Evolutionary conservation across 2,888 invertebrate species (phyloP).

Genomic region (Volucella inflata): DNA sequence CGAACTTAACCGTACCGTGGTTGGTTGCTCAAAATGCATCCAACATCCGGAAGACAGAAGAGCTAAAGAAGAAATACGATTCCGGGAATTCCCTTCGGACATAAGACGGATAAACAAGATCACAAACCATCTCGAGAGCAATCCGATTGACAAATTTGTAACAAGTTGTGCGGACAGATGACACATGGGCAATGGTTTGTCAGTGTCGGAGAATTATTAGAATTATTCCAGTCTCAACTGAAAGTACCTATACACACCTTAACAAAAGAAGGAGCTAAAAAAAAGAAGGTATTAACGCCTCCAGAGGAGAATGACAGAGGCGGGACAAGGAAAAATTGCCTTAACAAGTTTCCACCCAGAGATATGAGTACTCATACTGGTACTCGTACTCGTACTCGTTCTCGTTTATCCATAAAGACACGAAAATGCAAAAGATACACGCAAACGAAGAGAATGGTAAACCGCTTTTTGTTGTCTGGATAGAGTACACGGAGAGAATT

Average conservation of each 20-base stretch:
- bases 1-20: conserved; percentile 40
- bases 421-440: conserved; percentile 15
- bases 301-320: conserved; percentile 36
- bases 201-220: conserved; percentile 48
- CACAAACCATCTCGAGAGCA: background rate
- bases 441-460: background rate
- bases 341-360: conserved; percentile 9
- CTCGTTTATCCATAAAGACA: conserved; percentile 1
- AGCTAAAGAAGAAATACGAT: conserved; percentile 11
- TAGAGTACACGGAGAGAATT: conserved; percentile 34
- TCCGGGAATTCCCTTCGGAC: conserved; percentile 60
- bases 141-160: conserved; percentile 62
- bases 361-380: no score
- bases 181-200: conserved; percentile 61
- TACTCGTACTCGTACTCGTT: background rate
- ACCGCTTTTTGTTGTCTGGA: conserved; percentile 1
- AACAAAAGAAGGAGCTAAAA: background rate
- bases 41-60: background rate
- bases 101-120: conserved; percentile 14
- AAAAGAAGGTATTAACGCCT: conserved; percentile 49
- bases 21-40: conserved; percentile 20
- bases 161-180: conserved; percentile 56
- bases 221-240: conserved; percentile 20
- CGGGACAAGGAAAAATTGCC: conserved; percentile 39
- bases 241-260: conserved; percentile 29